Conservation (phyloP, 2,113 vertebrate species). For the Peucedramus taeniatus region DNA sequence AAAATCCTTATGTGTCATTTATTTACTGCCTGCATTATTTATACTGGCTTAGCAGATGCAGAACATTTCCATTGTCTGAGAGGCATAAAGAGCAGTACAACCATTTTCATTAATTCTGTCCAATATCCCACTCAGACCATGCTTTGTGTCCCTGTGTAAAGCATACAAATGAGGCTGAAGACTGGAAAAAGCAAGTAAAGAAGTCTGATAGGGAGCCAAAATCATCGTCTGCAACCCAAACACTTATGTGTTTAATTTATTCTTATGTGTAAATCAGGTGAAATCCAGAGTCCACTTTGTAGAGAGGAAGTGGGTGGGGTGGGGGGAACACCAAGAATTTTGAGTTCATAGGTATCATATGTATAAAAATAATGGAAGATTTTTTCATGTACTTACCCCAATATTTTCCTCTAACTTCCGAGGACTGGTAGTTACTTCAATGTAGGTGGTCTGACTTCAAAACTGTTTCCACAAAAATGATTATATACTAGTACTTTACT, state of each 20-base stretch:
- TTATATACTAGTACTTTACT: neutral
- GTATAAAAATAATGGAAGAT: neutral
- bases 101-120: neutral
- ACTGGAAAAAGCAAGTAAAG: neutral
- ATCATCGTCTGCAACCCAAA: neutral
- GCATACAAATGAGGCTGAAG: neutral
- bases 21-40: neutral
- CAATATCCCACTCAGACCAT: neutral
- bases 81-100: neutral
- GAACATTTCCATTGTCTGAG: neutral
- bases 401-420: neutral
- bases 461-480: neutral
- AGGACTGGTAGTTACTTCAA: neutral
- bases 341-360: neutral
- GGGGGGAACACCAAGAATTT: neutral
- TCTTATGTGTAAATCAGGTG: neutral
- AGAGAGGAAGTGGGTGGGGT: rapidly evolving
- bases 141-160: neutral
- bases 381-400: neutral
- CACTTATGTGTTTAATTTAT: neutral
- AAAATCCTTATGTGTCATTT: neutral
- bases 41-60: neutral
- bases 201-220: neutral
- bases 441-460: neutral
- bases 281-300: neutral